These are phyloP conservation scores for Sinotaia quadrata DNA, from an alignment of 2,888 invertebrate species.

Conservation along the genomic window DNA sequence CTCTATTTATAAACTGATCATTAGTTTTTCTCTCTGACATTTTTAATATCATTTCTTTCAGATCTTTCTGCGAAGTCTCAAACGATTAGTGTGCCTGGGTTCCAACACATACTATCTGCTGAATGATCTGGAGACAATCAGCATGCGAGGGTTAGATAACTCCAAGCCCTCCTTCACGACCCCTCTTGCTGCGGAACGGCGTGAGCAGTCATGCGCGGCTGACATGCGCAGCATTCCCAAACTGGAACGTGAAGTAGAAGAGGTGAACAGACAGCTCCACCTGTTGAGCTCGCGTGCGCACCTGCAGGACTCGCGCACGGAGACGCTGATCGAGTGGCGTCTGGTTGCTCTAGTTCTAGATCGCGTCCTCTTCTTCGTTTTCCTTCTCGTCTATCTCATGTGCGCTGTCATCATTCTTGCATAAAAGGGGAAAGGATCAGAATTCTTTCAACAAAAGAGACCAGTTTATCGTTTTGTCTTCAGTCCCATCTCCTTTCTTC, in stretches of 20 bases:
- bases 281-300: conserved; percentile 47
- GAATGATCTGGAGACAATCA: conserved; percentile 57
- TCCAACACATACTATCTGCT: conserved; percentile 60
- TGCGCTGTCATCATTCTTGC: conserved; percentile 55
- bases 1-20: no score
- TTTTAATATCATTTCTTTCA: conserved; percentile 24
- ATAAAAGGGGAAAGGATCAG: conserved; percentile 24
- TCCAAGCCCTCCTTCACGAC: conserved; percentile 27
- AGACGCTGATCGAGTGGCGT: conserved; percentile 61
- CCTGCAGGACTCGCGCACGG: conserved; percentile 40
- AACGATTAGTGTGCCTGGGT: conserved; percentile 57
- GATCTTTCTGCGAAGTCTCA: conserved; percentile 59
- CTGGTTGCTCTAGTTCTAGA: conserved; percentile 67
- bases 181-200: conserved; percentile 15
- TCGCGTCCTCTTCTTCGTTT: conserved; percentile 59
- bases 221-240: conserved; percentile 34
- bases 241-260: conserved; percentile 58
- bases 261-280: conserved; percentile 54
- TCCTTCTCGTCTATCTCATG: conserved; percentile 55
- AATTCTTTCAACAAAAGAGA: not conserved
- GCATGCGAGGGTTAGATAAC: conserved; percentile 57
- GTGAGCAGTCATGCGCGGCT: conserved; percentile 5
- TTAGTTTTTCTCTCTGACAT: no score
- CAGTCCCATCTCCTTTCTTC: no score
- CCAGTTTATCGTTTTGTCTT: no score